These are phyloP conservation scores for Anorthoa munda DNA, from an alignment of 2,888 invertebrate species.

Conservation along the genomic window DNA sequence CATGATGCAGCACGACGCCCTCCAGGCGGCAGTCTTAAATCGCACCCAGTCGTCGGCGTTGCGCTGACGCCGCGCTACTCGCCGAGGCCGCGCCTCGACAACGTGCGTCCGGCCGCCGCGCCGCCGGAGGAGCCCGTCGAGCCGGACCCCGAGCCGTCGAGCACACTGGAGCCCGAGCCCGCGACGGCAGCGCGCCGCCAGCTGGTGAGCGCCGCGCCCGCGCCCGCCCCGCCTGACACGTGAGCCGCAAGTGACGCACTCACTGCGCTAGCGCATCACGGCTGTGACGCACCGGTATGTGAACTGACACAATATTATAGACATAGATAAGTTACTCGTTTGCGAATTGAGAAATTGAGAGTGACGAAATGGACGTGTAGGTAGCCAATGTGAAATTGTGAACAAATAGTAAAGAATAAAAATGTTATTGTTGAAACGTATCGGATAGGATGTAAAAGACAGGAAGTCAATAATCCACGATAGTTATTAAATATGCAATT, in stretches of 20 bases:
- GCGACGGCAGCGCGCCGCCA: slow-evolving; percentile 69
- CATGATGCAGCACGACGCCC: slow-evolving; percentile 94
- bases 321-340: slow-evolving; percentile 73
- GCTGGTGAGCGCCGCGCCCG: slow-evolving; percentile 68
- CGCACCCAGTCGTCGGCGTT: slow-evolving; percentile 90
- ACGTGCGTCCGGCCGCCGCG: slow-evolving; percentile 87
- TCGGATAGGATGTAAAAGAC: slow-evolving; percentile 82
- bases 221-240: slow-evolving; percentile 59
- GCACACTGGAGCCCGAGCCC: slow-evolving; percentile 57
- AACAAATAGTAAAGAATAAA: slow-evolving; percentile 81
- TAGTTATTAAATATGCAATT: slow-evolving; percentile 70
- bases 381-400: slow-evolving; percentile 88
- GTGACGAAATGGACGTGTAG: slow-evolving; percentile 82
- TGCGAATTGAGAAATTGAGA: slow-evolving; percentile 71
- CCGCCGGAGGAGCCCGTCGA: slow-evolving; percentile 86
- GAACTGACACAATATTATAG: slow-evolving; percentile 78
- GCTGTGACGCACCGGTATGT: slow-evolving; percentile 73
- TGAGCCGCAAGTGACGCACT: slow-evolving; percentile 66
- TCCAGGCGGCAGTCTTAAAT: slow-evolving; percentile 91
- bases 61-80: slow-evolving; percentile 91
- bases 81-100: slow-evolving; percentile 87
- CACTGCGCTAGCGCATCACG: slow-evolving; percentile 57
- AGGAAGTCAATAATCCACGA: slow-evolving; percentile 78
- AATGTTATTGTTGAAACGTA: slow-evolving; percentile 88
- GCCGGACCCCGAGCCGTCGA: slow-evolving; percentile 70